Percentiles rank a stretch among this genome's conserved stretches.
These are phyloP conservation scores for Apostichopus leukothele DNA, from an alignment of 53 echinoderm and acorn worm genomes.

Conservation along the genomic window DNA sequence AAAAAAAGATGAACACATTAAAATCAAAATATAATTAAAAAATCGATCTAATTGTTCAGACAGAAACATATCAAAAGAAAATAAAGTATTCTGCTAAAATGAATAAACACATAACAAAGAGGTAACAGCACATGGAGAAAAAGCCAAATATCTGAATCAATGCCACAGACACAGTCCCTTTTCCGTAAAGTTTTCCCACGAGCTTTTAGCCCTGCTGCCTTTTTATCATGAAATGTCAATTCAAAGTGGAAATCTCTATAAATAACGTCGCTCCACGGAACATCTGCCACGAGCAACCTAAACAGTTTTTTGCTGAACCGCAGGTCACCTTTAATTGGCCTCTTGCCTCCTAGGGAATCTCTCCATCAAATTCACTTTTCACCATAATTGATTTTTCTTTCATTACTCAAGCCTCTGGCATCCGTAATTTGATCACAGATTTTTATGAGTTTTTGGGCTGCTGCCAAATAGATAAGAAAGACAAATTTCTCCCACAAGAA, in stretches of 20 bases:
- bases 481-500: not conserved
- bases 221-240: not conserved
- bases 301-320: not conserved
- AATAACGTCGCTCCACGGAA: not conserved
- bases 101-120: too few species aligned
- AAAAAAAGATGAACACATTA: too few species aligned
- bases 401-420: not conserved
- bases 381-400: not conserved
- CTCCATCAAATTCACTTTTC: slow-evolving; percentile 3
- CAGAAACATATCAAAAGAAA: too few species aligned
- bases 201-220: not conserved
- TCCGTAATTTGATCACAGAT: not conserved
- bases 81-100: too few species aligned
- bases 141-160: too few species aligned
- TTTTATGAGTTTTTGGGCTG: not conserved
- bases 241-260: not conserved
- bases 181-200: too few species aligned
- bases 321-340: not conserved
- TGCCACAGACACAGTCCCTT: too few species aligned
- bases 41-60: too few species aligned
- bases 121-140: too few species aligned
- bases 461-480: not conserved
- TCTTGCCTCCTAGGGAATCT: not conserved
- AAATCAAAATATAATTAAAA: too few species aligned
- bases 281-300: not conserved